These are phyloP conservation scores for Penaeus vannamei DNA, from an alignment of 1,140 invertebrate species.

Conservation along the genomic window DNA sequence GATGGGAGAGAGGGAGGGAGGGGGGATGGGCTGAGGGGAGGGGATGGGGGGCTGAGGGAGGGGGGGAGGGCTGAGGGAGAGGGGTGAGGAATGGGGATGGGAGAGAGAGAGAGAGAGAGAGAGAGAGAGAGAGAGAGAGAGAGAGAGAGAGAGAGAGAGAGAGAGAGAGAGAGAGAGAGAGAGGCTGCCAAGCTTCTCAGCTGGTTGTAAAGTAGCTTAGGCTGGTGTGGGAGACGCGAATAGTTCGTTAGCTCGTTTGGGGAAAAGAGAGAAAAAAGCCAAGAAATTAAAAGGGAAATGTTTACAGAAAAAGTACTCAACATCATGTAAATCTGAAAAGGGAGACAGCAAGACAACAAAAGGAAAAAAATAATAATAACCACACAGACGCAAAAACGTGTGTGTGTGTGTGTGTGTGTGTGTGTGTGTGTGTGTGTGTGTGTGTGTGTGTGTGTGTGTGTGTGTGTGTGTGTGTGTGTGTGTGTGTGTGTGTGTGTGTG, in stretches of 20 bases:
- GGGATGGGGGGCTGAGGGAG: background rate
- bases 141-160: background rate
- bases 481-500: slow-evolving; percentile 11
- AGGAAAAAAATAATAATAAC: too few relatives aligned
- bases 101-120: background rate
- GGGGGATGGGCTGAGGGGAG: background rate
- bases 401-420: slow-evolving; percentile 11
- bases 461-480: slow-evolving; percentile 11
- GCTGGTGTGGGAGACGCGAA: too few relatives aligned
- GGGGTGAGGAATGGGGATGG: background rate
- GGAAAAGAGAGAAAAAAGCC: too few relatives aligned
- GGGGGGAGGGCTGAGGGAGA: background rate
- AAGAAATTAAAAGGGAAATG: too few relatives aligned
- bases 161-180: slow-evolving; percentile 32
- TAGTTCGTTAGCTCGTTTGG: too few relatives aligned
- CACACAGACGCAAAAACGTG: background rate
- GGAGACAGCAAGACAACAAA: too few relatives aligned
- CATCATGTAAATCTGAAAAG: too few relatives aligned
- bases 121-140: background rate
- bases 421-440: slow-evolving; percentile 11
- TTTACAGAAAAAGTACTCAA: too few relatives aligned
- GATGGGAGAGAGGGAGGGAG: background rate
- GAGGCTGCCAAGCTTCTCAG: too few relatives aligned
- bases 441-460: slow-evolving; percentile 11
- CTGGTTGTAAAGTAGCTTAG: too few relatives aligned